phyloP scores from a whole-genome alignment of 2,113 vertebrate species.

The Gymnorhina tibicen region DNA sequence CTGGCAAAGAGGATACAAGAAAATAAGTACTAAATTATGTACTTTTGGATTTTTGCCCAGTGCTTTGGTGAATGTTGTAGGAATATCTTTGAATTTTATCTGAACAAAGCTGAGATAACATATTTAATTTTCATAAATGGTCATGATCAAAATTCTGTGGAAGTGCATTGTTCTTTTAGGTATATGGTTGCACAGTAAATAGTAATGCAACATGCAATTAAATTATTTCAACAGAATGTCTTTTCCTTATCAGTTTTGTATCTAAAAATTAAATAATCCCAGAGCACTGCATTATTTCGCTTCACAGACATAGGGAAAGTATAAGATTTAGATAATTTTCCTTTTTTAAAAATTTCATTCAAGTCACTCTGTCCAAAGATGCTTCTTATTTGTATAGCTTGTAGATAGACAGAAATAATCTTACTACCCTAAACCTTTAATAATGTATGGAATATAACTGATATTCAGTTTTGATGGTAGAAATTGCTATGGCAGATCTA shows the following conservation, averaged over 20 bases:
- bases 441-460: neutral
- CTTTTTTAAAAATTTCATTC: neutral
- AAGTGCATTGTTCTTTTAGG: neutral
- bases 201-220: neutral
- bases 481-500: neutral
- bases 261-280: neutral
- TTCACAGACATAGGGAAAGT: neutral
- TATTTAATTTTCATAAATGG: neutral
- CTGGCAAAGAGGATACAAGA: neutral
- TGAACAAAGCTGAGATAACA: neutral
- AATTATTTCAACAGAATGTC: neutral
- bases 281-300: neutral
- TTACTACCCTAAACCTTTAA: neutral
- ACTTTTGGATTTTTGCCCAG: neutral
- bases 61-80: neutral
- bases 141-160: neutral
- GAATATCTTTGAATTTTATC: neutral
- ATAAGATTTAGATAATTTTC: neutral
- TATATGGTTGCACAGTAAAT: neutral
- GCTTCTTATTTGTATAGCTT: neutral
- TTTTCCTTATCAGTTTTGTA: neutral
- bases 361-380: neutral
- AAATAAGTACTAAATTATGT: neutral
- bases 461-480: neutral
- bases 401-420: neutral